phyloP scores from a whole-genome alignment of 2,888 invertebrate species.

The Dichetophora obliterata region DNA sequence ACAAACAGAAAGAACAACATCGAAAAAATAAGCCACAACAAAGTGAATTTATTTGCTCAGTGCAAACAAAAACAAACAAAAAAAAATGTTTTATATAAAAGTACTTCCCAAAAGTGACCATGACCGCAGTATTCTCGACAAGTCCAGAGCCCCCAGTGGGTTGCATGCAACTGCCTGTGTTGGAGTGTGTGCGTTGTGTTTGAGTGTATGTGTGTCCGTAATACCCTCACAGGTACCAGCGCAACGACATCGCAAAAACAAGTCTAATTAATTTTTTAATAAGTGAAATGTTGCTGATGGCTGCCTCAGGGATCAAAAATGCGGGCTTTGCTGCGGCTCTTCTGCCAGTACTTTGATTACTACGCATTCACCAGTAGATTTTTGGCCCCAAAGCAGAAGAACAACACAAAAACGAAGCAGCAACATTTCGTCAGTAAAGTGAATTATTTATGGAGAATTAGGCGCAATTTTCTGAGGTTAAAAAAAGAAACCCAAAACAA shows the following conservation, averaged over 20 bases:
- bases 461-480: background rate
- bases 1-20: background rate
- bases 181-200: conserved; percentile 1
- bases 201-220: background rate
- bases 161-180: background rate
- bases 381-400: background rate
- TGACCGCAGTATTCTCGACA: conserved; percentile 40
- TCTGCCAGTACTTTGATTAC: background rate
- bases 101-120: conserved; percentile 47
- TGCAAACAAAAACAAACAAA: conserved; percentile 17
- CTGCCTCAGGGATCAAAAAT: conserved; percentile 41
- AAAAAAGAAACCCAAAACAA: conserved; percentile 1
- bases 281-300: conserved; percentile 48
- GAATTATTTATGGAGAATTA: conserved; percentile 16
- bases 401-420: background rate
- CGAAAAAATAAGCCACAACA: conserved; percentile 27
- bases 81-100: conserved; percentile 39
- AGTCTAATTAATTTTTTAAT: conserved; percentile 51
- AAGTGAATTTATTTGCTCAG: conserved; percentile 34
- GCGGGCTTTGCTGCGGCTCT: conserved; percentile 7
- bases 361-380: background rate
- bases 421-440: background rate
- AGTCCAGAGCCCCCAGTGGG: conserved; percentile 9
- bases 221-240: conserved; percentile 7
- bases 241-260: conserved; percentile 27